Percentiles rank a stretch among this genome's conserved stretches.
phyloP scores from a whole-genome alignment of 2,113 vertebrate genomes.

The Protobothrops mucrosquamatus region DNA sequence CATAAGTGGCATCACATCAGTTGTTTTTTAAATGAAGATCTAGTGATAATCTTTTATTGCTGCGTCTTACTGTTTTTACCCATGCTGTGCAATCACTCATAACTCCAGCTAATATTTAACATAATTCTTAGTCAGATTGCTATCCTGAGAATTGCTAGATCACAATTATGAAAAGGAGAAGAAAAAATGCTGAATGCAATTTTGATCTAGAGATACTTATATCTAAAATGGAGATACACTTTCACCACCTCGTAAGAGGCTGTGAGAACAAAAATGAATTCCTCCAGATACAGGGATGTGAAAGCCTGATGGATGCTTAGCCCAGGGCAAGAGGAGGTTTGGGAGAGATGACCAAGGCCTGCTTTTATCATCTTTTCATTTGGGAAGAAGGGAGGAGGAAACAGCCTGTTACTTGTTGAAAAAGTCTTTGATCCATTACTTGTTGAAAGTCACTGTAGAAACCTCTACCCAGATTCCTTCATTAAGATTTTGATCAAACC shows the following conservation, averaged over 20 bases:
- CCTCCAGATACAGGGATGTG: background rate
- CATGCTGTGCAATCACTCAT: background rate
- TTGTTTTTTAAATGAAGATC: background rate
- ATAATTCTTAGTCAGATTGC: background rate
- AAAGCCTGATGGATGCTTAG: background rate
- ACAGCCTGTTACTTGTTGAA: background rate
- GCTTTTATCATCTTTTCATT: background rate
- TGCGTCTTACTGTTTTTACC: background rate
- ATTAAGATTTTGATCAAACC: background rate
- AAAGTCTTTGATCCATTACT: slow-evolving; percentile 5
- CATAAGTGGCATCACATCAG: background rate
- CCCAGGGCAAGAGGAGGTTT: background rate
- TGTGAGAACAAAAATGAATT: background rate
- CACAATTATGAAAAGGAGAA: background rate
- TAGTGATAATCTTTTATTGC: background rate
- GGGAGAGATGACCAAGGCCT: background rate
- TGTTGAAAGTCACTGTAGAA: background rate
- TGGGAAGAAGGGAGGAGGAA: background rate
- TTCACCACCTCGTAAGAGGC: background rate
- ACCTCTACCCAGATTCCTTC: background rate
- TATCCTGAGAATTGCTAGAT: background rate
- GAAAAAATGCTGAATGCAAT: background rate
- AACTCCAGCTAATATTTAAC: background rate
- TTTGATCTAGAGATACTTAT: slow-evolving; percentile 16
- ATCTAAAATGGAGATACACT: background rate